phyloP scores from a whole-genome alignment of 2,888 invertebrate genomes.

The Drosophila subsilvestris region DNA sequence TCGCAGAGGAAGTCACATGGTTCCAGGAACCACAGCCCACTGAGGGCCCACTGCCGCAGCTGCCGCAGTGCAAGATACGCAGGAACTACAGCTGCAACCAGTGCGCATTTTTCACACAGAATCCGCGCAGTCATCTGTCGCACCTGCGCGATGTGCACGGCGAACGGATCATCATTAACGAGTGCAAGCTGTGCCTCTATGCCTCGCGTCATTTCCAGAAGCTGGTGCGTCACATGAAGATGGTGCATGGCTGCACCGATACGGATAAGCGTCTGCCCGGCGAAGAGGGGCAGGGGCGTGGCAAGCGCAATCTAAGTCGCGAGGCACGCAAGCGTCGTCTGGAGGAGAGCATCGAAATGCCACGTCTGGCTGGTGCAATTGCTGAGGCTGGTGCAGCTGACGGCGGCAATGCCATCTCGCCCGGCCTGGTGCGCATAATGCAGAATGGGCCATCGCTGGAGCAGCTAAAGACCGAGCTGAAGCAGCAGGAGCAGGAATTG shows the following conservation, averaged over 20 bases:
- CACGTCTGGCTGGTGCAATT: background rate
- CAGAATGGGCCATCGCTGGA: conserved; percentile 64
- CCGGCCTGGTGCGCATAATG: conserved; percentile 12
- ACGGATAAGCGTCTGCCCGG: conserved; percentile 58
- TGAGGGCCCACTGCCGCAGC: conserved; percentile 77
- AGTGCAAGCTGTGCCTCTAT: conserved; percentile 94
- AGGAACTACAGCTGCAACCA: conserved; percentile 92
- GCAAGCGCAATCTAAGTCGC: conserved; percentile 81
- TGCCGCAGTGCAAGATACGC: conserved; percentile 92
- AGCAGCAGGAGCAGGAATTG: conserved; percentile 79
- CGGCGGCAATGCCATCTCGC: background rate
- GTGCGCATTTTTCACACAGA: conserved; percentile 92
- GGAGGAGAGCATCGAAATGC: conserved; percentile 70
- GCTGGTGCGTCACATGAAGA: conserved; percentile 91
- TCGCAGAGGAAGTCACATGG: conserved; percentile 59
- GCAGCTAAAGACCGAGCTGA: conserved; percentile 80
- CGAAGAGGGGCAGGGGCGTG: conserved; percentile 77
- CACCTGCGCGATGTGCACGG: conserved; percentile 93
- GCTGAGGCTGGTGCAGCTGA: background rate
- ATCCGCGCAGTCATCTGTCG: conserved; percentile 91
- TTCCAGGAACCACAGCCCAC: background rate
- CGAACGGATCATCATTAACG: conserved; percentile 91
- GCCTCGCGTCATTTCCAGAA: conserved; percentile 96
- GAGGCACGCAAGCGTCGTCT: conserved; percentile 82
- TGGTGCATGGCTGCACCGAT: conserved; percentile 87